A percentile compares a stretch with the other conserved stretches of the same genome.
Evolutionary conservation across 2,113 vertebrate genomes (phyloP).

Genomic region (Carassius gibelio): DNA sequence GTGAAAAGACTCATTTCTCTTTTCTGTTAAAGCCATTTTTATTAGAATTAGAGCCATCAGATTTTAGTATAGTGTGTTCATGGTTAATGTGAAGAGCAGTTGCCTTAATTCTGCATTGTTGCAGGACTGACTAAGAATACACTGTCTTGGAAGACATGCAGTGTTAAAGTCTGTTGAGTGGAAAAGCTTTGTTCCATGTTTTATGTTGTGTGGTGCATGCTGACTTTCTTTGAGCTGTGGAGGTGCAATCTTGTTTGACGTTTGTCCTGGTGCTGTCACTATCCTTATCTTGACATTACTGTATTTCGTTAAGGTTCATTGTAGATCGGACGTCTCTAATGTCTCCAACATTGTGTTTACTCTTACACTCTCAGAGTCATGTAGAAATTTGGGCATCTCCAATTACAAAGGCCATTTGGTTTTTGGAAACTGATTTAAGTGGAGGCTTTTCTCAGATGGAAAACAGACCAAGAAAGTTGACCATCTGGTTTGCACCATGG

Average conservation of each 20-base stretch:
- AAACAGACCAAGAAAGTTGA: background rate
- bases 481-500: background rate
- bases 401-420: background rate
- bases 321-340: background rate
- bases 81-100: background rate
- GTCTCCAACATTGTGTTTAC: background rate
- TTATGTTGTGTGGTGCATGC: background rate
- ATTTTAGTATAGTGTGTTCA: background rate
- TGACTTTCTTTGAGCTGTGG: background rate
- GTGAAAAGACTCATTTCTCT: background rate
- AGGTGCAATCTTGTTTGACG: background rate
- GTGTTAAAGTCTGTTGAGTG: background rate
- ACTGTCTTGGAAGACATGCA: background rate
- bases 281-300: background rate
- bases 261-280: background rate
- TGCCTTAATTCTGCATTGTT: constrained; percentile 4
- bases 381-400: constrained; percentile 2
- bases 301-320: background rate
- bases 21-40: too few species aligned
- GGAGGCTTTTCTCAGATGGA: background rate
- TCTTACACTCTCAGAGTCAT: background rate
- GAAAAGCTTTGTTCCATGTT: background rate
- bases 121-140: background rate
- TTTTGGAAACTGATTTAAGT: background rate
- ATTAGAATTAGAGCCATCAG: background rate